A percentile compares a stretch with the other conserved stretches of the same genome.
Evolutionary conservation across 2,113 vertebrate species (phyloP).

Genomic region (Cromileptes altivelis): DNA sequence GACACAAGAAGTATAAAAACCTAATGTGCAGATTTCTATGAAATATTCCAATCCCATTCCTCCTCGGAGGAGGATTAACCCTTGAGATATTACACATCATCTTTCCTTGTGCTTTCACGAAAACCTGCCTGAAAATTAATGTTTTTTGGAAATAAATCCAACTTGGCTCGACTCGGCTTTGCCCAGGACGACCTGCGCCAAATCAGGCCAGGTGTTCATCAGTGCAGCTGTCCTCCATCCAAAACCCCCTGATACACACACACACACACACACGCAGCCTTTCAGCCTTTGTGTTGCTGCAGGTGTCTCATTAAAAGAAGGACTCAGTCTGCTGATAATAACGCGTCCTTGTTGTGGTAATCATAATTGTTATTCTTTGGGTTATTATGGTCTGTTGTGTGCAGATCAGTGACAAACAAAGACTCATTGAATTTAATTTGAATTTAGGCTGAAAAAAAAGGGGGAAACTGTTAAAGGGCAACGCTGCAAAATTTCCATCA

Average conservation of each 20-base stretch:
- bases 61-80: not conserved
- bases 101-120: not conserved
- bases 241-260: not conserved
- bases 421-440: constrained; percentile 1
- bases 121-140: not conserved
- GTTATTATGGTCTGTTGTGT: constrained; percentile 16
- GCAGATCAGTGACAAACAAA: constrained; percentile 37
- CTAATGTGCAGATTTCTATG: too few relatives aligned
- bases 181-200: constrained; percentile 24
- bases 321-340: constrained; percentile 26
- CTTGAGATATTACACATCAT: not conserved
- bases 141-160: constrained; percentile 11
- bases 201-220: constrained; percentile 35
- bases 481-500: not conserved
- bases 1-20: too few relatives aligned
- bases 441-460: constrained; percentile 9
- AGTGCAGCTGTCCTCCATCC: constrained; percentile 38
- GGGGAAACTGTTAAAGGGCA: not conserved
- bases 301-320: constrained; percentile 47
- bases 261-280: not conserved
- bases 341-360: constrained; percentile 32
- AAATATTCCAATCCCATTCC: not conserved
- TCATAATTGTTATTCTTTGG: constrained; percentile 25
- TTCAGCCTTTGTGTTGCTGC: constrained; percentile 39
- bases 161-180: constrained; percentile 24